phyloP scores from a whole-genome alignment of 2,888 invertebrate species.

The Hyles lineata region DNA sequence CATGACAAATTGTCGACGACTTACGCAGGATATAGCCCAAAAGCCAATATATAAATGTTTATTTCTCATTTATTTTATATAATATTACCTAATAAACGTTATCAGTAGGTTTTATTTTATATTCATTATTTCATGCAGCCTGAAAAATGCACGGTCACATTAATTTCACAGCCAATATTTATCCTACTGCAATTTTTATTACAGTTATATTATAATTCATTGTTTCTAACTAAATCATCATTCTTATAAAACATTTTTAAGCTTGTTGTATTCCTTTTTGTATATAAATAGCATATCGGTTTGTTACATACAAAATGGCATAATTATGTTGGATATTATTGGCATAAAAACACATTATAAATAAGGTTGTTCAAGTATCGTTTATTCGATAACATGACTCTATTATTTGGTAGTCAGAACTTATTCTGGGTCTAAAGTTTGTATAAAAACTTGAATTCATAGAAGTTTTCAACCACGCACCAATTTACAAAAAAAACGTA shows the following conservation, averaged over 20 bases:
- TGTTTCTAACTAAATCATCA: not conserved
- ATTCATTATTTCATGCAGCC: constrained; percentile 48
- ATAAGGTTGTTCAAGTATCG: too few relatives aligned
- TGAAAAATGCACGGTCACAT: constrained; percentile 67
- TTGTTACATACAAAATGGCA: not conserved
- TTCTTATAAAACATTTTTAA: not conserved
- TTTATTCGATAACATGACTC: too few relatives aligned
- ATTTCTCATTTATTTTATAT: constrained; percentile 6
- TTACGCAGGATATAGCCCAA: not conserved
- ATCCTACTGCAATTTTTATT: constrained; percentile 57
- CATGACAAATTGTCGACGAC: constrained; percentile 6
- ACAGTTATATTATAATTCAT: constrained; percentile 15
- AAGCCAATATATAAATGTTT: constrained; percentile 4
- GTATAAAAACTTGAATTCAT: too few relatives aligned
- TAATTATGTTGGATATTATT: too few relatives aligned
- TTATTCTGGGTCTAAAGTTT: too few relatives aligned
- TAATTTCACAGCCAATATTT: constrained; percentile 80
- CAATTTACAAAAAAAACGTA: too few relatives aligned
- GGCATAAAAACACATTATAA: too few relatives aligned
- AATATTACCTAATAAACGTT: constrained; percentile 8
- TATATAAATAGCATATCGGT: not conserved
- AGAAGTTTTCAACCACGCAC: too few relatives aligned
- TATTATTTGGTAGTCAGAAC: too few relatives aligned
- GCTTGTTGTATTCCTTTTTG: not conserved
- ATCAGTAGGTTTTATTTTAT: constrained; percentile 17